Conservation (phyloP, 2,797 vertebrate genomes). For the Darevskia nairensis region DNA sequence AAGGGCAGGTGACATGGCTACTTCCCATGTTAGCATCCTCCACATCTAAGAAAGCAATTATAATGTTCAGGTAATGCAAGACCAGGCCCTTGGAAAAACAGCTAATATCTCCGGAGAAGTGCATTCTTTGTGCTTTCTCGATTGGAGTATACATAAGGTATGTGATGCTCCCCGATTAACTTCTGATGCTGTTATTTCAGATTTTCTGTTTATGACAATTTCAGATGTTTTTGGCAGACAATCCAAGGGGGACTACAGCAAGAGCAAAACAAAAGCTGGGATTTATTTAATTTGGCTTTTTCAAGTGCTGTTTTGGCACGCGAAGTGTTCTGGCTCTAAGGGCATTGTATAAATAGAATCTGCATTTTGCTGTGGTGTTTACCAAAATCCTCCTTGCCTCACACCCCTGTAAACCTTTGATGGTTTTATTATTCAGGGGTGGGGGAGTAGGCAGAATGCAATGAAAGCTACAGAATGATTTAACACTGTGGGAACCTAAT, state of each 20-base stretch:
- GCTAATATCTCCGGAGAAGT: not conserved
- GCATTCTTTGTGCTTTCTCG: not conserved
- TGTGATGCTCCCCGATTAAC: not conserved
- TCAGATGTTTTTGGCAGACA: conserved; percentile 44
- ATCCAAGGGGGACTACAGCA: conserved; percentile 36
- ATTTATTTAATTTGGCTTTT: conserved; percentile 70
- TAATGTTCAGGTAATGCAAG: not conserved
- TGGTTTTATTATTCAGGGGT: conserved; percentile 81
- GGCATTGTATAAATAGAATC: conserved; percentile 66
- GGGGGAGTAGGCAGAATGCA: conserved; percentile 76
- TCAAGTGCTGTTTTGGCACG: conserved; percentile 56
- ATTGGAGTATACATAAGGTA: not conserved
- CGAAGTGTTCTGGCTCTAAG: conserved; percentile 59
- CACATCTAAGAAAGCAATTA: not conserved
- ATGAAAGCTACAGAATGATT: conserved; percentile 82
- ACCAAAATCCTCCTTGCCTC: conserved; percentile 67
- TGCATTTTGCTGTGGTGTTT: conserved; percentile 64
- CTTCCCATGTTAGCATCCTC: not conserved
- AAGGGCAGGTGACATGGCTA: not conserved
- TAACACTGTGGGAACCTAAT: conserved; percentile 84
- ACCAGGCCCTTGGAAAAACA: not conserved
- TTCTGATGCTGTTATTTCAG: conserved; percentile 44
- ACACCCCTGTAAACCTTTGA: conserved; percentile 76
- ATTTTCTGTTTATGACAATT: conserved; percentile 44
- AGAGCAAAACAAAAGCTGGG: conserved; percentile 58